A percentile compares a stretch with the other conserved stretches of the same genome.
phyloP scores from a whole-genome alignment of 92 coral and sea anemone species.

The Meandrina meandrites region DNA sequence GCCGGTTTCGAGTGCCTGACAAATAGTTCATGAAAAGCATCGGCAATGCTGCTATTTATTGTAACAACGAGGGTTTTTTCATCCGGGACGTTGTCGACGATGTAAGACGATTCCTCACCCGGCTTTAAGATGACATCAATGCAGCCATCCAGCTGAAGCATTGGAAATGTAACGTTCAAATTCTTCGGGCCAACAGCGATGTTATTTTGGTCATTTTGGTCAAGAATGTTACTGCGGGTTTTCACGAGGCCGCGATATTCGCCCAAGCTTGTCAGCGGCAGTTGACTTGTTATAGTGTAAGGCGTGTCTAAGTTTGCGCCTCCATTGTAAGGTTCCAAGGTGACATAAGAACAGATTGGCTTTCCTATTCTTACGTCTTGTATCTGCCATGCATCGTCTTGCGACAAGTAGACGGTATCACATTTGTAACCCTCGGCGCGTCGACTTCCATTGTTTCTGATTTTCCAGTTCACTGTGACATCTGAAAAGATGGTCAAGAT shows the following conservation, averaged over 20 bases:
- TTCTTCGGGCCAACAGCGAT: conserved; percentile 62
- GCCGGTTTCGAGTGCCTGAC: conserved; percentile 68
- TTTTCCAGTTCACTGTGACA: conserved; percentile 57
- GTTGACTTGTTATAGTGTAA: conserved; percentile 32
- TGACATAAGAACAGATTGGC: conserved; percentile 53
- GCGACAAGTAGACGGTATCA: conserved; percentile 73
- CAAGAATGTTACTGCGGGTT: conserved; percentile 80
- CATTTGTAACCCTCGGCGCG: conserved; percentile 73
- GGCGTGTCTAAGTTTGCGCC: conserved; percentile 54
- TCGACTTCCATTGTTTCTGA: conserved; percentile 80
- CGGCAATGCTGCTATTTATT: conserved; percentile 28
- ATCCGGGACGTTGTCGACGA: conserved; percentile 62
- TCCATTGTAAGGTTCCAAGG: conserved; percentile 57
- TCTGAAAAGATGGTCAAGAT: conserved; percentile 19
- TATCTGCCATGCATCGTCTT: conserved; percentile 77
- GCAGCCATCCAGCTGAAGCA: conserved; percentile 56
- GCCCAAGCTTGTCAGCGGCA: conserved; percentile 65
- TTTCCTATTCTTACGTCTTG: conserved; percentile 65
- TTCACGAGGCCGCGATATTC: conserved; percentile 69
- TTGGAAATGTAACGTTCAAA: conserved; percentile 66
- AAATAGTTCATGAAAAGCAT: conserved; percentile 65
- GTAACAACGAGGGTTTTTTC: conserved; percentile 65
- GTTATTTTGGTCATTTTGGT: conserved; percentile 61
- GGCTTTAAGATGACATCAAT: conserved; percentile 40
- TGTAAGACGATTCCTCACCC: conserved; percentile 40